These are phyloP conservation scores for Acanthosepion esculentum DNA, from an alignment of 2,888 invertebrate genomes.

Conservation along the genomic window DNA sequence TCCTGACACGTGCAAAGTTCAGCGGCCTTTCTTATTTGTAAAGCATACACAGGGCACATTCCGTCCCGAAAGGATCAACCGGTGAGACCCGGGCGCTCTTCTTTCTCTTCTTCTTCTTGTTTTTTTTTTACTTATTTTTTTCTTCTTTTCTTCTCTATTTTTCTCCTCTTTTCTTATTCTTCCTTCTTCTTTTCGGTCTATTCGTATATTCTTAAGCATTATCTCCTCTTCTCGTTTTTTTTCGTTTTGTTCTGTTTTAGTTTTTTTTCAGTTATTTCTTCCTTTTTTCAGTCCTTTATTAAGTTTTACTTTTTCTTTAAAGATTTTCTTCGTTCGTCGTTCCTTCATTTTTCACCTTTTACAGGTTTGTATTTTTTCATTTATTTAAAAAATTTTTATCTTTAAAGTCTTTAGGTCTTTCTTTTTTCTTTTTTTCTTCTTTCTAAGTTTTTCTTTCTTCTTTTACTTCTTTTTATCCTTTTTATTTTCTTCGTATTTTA, in stretches of 20 bases:
- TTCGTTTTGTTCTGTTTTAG: neutral
- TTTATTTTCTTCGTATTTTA: neutral
- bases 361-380: neutral
- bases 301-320: neutral
- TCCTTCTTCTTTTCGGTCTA: no score
- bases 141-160: no score
- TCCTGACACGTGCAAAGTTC: slow-evolving; percentile 20
- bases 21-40: neutral
- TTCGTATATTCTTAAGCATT: no score
- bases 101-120: no score
- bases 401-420: neutral
- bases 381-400: no score
- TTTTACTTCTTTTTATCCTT: neutral
- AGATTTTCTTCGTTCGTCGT: neutral
- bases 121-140: no score
- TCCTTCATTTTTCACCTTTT: neutral
- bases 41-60: neutral
- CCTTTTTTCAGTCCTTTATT: neutral
- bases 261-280: neutral
- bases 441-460: neutral
- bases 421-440: no score
- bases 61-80: neutral
- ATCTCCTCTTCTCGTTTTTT: no score
- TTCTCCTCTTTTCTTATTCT: no score
- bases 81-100: neutral